Evolutionary conservation across 1,140 invertebrate genomes (phyloP), one percentile per base, ranked within the genome.

Genomic region (Asobara japonica): DNA sequence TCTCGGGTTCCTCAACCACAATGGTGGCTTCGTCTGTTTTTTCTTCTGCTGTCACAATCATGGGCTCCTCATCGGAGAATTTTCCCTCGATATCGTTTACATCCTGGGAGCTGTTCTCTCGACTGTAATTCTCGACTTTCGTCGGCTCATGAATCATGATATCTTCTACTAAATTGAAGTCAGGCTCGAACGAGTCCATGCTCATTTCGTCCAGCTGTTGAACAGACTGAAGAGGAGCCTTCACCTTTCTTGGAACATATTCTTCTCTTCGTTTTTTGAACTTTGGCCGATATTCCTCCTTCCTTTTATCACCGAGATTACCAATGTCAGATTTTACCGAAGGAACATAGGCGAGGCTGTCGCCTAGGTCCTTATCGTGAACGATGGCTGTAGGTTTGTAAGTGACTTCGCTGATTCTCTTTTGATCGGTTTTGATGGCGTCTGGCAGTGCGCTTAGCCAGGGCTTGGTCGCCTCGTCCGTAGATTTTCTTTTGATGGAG

Each of bases 141-240:
- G 36, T 51, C 65, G 5, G 22, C 4, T 70, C 27, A 3, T 51
- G 56, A 38, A 64, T 69, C 30, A 71, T 18, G 13, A 7, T 51
- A 36, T 86, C 80, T 61, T 85, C 81, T 31, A 88, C 83, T 61
- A 86, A 76, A 71, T 86, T 80, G 75, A 88, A 88, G 36, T 89
- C 86, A 8, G 79, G 73, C 6, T 82, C 79, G 51, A 86, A 84
- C 64, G 83, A 82, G 74, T 87, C 83, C 27, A 86, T 75, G 33
- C 82, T 75, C 29, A 81, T 76, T 7, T 84, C 82, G 2, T 80
- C 80, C 13, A 82, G 31, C 30, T 75, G 75, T 10, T 81, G 71
- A 0, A 75, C 74, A 2, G 73, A 77, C 69, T 85, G 84, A 3
- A 87, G 69, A 1, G 83, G 82, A 3, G 79, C 69, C 71, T 87